Base-by-base conservation (phyloP, 2,888 invertebrate genomes). In the Leptogaster cylindrica region DNA sequence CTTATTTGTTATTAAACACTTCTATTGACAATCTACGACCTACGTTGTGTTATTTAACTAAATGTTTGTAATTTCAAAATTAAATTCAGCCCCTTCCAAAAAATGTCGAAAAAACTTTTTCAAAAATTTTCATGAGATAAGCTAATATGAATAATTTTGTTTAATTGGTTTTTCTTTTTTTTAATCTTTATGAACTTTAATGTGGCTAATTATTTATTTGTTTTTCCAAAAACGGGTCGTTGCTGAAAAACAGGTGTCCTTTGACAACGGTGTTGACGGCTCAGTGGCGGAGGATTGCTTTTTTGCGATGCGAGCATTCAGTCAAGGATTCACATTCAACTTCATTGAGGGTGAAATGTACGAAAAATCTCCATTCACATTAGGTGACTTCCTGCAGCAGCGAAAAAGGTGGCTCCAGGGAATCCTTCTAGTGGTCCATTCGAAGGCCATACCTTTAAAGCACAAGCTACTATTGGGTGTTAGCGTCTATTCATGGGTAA, bases 311-410 rank as follows among this genome's bases (percentile, higher is more conserved):
- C 89, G 93, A 72, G 97, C 97, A 2, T 94, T 90, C 80, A 87
- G 88, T 70, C 88, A 93, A 79, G 97, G 96, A 23, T 97, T 92
- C 79, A 86, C 90, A 16, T 97, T 97, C 81, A 93, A 95, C 79
- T 97, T 97, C 82, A 89, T 97, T 72, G 97, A 97, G 79, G 97
- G 97, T 52, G 97, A 97, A 83, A 97, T 97, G 97, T 96, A 96
- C 91, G 97, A 97, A 79, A 97, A 97, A 78, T 95, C 95, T 4
- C 97, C 97, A 2, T 97, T 97, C 79, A 93, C 94, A 1, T 82
- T 97, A 31, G 90, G 91, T 87, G 97, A 97, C 80, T 95, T 97
- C 76, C 87, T 97, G 73, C 96, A 97, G 79, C 97, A 97, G 78
- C 86, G 97, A 68, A 97, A 97, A 79, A 87, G 97, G 64, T 97